Evolutionary conservation across 1,140 invertebrate species (phyloP).

Genomic region (Acromyrmex heyeri): DNA sequence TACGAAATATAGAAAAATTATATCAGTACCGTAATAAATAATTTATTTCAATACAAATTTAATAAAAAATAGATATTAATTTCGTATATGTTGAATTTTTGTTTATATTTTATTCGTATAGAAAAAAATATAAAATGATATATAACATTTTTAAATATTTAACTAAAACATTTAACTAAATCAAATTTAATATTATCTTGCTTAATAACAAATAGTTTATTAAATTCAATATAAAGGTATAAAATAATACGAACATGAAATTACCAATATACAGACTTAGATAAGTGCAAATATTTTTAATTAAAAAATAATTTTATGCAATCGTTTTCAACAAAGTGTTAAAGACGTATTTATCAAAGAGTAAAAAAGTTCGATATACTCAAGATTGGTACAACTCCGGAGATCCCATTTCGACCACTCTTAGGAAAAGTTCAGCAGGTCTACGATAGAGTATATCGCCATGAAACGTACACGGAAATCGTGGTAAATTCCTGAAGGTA

Average conservation of each 20-base stretch:
- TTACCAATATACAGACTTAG: background rate
- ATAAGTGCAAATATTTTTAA: background rate
- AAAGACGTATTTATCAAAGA: constrained; percentile 10
- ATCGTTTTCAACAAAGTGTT: background rate
- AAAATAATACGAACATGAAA: background rate
- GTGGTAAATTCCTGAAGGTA: constrained; percentile 52
- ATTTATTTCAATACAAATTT: background rate
- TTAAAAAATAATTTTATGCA: background rate
- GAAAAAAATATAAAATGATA: background rate
- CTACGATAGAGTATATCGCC: constrained; percentile 23
- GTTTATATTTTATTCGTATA: background rate
- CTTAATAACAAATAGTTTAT: background rate
- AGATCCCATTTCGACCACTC: constrained; percentile 36
- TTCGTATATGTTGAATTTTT: background rate
- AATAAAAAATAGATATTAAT: background rate
- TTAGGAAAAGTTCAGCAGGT: constrained; percentile 33
- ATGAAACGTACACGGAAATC: constrained; percentile 55
- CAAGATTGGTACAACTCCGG: background rate
- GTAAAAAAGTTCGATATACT: background rate
- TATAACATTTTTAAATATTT: background rate
- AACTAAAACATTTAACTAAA: background rate
- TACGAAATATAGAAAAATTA: background rate
- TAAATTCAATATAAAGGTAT: background rate
- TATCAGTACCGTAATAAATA: background rate
- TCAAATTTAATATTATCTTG: background rate